phyloP scores from a whole-genome alignment of 2,888 invertebrate species.

The Congeria kusceri region DNA sequence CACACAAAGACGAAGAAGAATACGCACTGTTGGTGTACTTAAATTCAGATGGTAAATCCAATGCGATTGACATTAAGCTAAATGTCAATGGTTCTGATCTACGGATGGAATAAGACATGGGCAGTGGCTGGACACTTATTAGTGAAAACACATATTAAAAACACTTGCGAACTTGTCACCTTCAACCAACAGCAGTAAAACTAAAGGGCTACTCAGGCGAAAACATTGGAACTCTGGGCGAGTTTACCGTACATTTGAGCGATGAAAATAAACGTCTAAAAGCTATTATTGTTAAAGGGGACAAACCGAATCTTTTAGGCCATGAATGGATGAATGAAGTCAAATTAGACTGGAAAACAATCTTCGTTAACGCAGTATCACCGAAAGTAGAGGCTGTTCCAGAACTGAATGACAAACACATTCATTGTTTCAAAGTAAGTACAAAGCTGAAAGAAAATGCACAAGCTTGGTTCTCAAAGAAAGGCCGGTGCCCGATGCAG shows the following conservation, averaged over 20 bases:
- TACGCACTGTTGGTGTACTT: not conserved
- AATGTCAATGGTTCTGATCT: not conserved
- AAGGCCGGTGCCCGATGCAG: conserved; percentile 38
- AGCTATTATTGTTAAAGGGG: conserved; percentile 19
- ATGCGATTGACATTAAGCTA: not conserved
- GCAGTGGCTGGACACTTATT: conserved; percentile 18
- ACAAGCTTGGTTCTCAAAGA: conserved; percentile 44
- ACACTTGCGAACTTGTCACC: not conserved
- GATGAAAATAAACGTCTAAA: not conserved
- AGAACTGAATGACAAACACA: not conserved
- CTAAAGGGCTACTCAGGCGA: conserved; percentile 21
- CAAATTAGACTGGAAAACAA: conserved; percentile 14
- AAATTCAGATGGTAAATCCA: not conserved
- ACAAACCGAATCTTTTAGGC: conserved; percentile 11
- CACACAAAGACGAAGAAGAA: not conserved
- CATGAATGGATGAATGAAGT: conserved; percentile 11
- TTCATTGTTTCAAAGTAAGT: conserved; percentile 16
- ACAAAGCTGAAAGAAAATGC: conserved; percentile 24
- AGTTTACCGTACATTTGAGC: conserved; percentile 3
- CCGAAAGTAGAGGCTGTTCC: not conserved
- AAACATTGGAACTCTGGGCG: conserved; percentile 8
- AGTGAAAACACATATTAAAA: conserved; percentile 10
- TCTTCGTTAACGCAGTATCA: not conserved
- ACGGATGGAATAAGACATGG: conserved; percentile 8
- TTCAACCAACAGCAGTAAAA: not conserved